These are phyloP conservation scores for Sparidentex hasta DNA, from an alignment of 2,797 vertebrate genomes.

Conservation along the genomic window DNA sequence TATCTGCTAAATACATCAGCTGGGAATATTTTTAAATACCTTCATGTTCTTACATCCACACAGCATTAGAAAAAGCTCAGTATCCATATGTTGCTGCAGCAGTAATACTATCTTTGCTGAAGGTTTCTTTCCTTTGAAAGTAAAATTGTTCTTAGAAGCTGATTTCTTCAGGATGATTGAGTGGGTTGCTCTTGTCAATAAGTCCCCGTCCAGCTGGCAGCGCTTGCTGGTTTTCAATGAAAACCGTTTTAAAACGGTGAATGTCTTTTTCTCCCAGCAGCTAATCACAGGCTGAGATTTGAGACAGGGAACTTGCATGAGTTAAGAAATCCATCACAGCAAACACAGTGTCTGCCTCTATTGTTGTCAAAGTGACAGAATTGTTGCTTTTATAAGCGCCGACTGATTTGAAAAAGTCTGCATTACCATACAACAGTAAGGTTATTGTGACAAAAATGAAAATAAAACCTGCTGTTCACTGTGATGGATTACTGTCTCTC, in stretches of 20 bases:
- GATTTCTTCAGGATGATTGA: constrained; percentile 32
- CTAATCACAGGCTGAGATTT: constrained; percentile 32
- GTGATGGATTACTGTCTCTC: constrained; percentile 38
- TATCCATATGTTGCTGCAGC: constrained; percentile 2
- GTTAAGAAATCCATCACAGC: constrained; percentile 40
- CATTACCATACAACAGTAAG: constrained; percentile 17
- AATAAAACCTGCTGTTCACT: constrained; percentile 6
- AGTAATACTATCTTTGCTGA: neutral
- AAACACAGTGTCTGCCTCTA: constrained; percentile 23
- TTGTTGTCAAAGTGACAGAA: constrained; percentile 20
- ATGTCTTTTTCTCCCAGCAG: constrained; percentile 26
- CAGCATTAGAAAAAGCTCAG: neutral
- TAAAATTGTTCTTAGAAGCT: constrained; percentile 19
- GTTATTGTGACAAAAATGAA: constrained; percentile 25
- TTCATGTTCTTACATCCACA: neutral
- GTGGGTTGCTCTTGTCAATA: constrained; percentile 38
- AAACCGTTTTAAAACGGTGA: constrained; percentile 16
- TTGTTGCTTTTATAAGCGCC: constrained; percentile 14
- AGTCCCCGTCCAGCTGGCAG: neutral
- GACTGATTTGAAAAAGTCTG: constrained; percentile 8
- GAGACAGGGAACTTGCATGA: constrained; percentile 21
- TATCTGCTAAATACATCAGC: neutral
- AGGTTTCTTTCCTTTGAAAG: neutral
- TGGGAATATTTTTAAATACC: neutral
- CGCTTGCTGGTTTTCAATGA: constrained; percentile 28